phyloP scores from a whole-genome alignment of 2,797 vertebrate genomes.

The Syngnathus rostellatus region DNA sequence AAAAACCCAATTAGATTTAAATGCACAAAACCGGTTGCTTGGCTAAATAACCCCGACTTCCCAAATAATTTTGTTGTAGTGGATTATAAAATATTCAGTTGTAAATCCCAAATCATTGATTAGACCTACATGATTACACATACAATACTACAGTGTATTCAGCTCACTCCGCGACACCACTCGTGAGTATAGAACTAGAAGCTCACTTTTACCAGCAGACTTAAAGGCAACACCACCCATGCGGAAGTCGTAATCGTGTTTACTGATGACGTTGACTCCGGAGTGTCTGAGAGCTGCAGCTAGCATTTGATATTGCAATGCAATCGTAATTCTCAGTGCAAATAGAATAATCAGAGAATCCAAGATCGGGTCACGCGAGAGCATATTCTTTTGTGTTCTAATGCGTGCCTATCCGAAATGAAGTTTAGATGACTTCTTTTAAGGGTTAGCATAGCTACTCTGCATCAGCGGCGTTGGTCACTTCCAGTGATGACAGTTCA shows the following conservation, averaged over 20 bases:
- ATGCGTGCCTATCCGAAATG: background rate
- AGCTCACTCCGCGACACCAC: background rate
- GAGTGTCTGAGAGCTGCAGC: constrained; percentile 28
- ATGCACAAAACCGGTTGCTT: background rate
- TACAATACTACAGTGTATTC: background rate
- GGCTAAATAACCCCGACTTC: background rate
- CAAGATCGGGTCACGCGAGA: constrained; percentile 36
- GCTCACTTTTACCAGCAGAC: background rate
- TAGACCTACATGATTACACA: background rate
- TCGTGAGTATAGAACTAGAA: background rate
- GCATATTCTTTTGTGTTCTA: background rate
- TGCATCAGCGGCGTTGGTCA: constrained; percentile 10
- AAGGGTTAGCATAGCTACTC: constrained; percentile 49
- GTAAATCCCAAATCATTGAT: background rate
- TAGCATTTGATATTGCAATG: constrained; percentile 34
- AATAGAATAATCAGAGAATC: constrained; percentile 10
- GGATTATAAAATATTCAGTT: background rate
- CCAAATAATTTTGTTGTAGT: background rate
- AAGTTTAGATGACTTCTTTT: constrained; percentile 28
- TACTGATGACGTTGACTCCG: constrained; percentile 58
- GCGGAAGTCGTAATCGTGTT: constrained; percentile 61
- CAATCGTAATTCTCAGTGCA: constrained; percentile 24
- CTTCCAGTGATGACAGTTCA: constrained; percentile 24
- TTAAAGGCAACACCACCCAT: constrained; percentile 31
- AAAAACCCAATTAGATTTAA: background rate